Percentiles rank a stretch among this genome's conserved stretches.
Conservation (phyloP, 2,113 vertebrate genomes). For the Planiliza haematocheilus region DNA sequence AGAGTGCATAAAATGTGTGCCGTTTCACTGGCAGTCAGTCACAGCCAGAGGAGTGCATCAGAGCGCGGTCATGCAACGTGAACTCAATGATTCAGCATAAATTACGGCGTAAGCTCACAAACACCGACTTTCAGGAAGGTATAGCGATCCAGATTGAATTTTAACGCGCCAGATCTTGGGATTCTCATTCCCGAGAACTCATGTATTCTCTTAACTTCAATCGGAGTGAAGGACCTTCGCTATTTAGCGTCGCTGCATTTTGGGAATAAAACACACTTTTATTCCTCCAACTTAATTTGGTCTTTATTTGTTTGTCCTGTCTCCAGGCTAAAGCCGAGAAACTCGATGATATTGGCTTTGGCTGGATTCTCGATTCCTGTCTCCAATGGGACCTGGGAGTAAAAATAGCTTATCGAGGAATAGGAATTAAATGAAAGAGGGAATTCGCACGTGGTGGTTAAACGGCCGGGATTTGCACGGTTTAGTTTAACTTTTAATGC, state of each 20-base stretch:
- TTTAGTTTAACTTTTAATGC: conserved; percentile 17
- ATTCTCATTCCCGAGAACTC: conserved; percentile 2
- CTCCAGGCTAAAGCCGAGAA: conserved; percentile 59
- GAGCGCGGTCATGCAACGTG: conserved; percentile 16
- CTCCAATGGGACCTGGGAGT: conserved; percentile 53
- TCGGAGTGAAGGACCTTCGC: conserved; percentile 30
- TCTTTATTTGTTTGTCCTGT: conserved; percentile 69
- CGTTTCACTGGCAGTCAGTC: conserved; percentile 2
- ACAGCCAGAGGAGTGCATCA: background rate
- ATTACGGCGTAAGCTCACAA: conserved; percentile 7
- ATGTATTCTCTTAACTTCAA: conserved; percentile 25
- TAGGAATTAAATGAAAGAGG: conserved; percentile 55
- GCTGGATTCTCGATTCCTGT: conserved; percentile 57
- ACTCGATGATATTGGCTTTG: conserved; percentile 72
- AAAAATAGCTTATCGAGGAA: conserved; percentile 55
- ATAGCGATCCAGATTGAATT: background rate
- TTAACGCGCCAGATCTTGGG: background rate
- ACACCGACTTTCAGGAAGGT: no score
- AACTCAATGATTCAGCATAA: conserved; percentile 31
- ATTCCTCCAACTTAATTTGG: conserved; percentile 56
- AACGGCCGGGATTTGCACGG: conserved; percentile 39
- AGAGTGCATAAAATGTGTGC: background rate
- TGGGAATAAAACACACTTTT: conserved; percentile 62
- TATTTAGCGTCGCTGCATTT: conserved; percentile 35
- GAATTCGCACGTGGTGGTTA: conserved; percentile 61